Percentiles rank a stretch among this genome's conserved stretches.
Evolutionary conservation across 2,797 vertebrate genomes (phyloP).

Genomic region (Clangula hyemalis): DNA sequence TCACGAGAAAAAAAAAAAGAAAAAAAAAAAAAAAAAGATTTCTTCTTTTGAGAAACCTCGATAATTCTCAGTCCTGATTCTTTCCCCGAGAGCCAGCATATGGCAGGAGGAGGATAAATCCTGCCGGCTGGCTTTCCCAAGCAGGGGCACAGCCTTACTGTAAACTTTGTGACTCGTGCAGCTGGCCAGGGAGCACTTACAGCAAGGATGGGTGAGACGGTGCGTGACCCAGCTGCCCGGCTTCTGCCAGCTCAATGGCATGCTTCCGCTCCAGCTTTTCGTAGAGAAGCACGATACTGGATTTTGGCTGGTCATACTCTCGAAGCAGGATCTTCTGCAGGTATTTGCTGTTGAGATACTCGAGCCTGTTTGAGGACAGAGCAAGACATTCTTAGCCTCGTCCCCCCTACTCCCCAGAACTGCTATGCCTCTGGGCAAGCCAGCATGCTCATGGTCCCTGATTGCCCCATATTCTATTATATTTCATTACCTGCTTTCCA

Average conservation of each 20-base stretch:
- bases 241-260: slow-evolving; percentile 70
- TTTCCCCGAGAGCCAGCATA: too few relatives aligned
- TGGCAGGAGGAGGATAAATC: too few relatives aligned
- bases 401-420: not conserved
- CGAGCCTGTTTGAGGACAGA: slow-evolving; percentile 65
- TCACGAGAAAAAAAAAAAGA: too few relatives aligned
- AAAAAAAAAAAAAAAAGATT: too few relatives aligned
- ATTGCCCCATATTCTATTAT: not conserved
- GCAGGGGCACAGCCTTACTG: not conserved
- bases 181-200: slow-evolving; percentile 41
- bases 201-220: slow-evolving; percentile 15
- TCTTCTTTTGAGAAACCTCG: too few relatives aligned
- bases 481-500: not conserved
- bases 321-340: slow-evolving; percentile 84
- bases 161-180: not conserved
- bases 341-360: slow-evolving; percentile 87
- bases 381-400: not conserved
- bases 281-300: slow-evolving; percentile 85
- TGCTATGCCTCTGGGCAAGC: not conserved
- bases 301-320: slow-evolving; percentile 82
- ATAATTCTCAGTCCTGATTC: too few relatives aligned
- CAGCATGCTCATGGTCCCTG: rapidly evolving
- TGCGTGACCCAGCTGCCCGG: slow-evolving; percentile 60
- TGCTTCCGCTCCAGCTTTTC: slow-evolving; percentile 85
- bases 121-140: not conserved